Evolutionary conservation across 2,113 vertebrate genomes (phyloP).

Genomic region (Sigmodon hispidus): DNA sequence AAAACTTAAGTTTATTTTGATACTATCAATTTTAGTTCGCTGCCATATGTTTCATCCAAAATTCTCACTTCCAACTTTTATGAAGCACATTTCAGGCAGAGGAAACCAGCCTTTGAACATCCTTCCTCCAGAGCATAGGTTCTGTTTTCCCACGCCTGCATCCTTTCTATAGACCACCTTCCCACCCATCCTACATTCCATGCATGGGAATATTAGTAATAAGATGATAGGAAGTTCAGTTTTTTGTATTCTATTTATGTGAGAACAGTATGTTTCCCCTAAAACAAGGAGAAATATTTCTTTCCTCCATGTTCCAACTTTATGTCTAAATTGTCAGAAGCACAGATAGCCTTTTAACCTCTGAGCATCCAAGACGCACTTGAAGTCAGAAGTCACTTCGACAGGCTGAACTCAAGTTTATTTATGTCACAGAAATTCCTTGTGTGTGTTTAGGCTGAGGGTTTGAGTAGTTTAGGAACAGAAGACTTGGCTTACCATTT

Average conservation of each 20-base stretch:
- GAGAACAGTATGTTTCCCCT: neutral
- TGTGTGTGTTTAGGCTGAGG: accelerated
- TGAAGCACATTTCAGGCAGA: neutral
- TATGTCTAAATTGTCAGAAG: neutral
- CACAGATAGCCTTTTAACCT: neutral
- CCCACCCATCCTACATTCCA: neutral
- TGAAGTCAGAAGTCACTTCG: neutral
- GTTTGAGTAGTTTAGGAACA: too few species aligned
- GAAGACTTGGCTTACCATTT: neutral
- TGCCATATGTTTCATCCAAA: neutral
- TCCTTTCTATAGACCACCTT: neutral
- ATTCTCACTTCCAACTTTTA: neutral
- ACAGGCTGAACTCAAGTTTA: neutral
- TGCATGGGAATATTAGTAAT: neutral
- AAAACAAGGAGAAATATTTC: neutral
- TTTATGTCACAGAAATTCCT: neutral
- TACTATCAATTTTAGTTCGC: neutral
- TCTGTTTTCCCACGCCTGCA: neutral
- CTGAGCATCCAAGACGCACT: neutral
- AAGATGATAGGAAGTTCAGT: accelerated
- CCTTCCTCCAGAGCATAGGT: neutral
- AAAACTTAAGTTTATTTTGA: neutral
- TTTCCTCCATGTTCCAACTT: neutral
- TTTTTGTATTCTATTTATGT: neutral
- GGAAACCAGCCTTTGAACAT: neutral